phyloP scores from a whole-genome alignment of 2,888 invertebrate genomes.

The Odontocerum albicorne region DNA sequence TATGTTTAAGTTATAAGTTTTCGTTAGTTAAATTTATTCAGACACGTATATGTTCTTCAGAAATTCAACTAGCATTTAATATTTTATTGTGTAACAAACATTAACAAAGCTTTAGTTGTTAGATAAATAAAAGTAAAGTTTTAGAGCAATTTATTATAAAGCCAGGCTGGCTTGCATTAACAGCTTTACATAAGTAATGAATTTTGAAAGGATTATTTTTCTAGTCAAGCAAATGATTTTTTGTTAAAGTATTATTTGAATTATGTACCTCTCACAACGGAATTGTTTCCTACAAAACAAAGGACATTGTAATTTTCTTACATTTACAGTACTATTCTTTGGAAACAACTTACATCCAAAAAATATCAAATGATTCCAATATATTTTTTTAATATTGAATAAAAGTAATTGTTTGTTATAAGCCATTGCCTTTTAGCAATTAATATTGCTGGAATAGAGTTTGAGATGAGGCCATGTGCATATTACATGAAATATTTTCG shows the following conservation, averaged over 20 bases:
- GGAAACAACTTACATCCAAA: not conserved
- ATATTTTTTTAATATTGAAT: not conserved
- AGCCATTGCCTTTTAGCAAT: slow-evolving; percentile 14
- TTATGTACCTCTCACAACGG: not conserved
- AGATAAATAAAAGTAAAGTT: not conserved
- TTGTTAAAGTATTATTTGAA: not conserved
- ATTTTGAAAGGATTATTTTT: not conserved
- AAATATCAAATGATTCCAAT: not conserved
- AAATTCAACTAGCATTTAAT: not conserved
- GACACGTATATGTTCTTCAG: not conserved
- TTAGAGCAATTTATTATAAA: slow-evolving; percentile 2
- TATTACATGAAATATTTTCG: slow-evolving; percentile 9
- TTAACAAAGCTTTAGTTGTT: slow-evolving; percentile 6
- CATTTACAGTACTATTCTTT: too few species aligned
- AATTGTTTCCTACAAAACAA: too few species aligned
- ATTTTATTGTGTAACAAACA: not conserved
- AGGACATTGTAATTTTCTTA: too few species aligned
- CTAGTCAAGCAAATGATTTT: not conserved
- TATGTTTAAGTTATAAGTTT: not conserved
- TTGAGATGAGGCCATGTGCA: slow-evolving; percentile 4
- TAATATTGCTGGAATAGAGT: slow-evolving; percentile 3
- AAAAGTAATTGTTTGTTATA: slow-evolving; percentile 1
- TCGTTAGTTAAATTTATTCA: not conserved
- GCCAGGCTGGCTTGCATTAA: not conserved
- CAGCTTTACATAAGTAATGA: not conserved